Base-by-base conservation (phyloP, 2,113 vertebrate species). In the Nothobranchius kuhntae region DNA sequence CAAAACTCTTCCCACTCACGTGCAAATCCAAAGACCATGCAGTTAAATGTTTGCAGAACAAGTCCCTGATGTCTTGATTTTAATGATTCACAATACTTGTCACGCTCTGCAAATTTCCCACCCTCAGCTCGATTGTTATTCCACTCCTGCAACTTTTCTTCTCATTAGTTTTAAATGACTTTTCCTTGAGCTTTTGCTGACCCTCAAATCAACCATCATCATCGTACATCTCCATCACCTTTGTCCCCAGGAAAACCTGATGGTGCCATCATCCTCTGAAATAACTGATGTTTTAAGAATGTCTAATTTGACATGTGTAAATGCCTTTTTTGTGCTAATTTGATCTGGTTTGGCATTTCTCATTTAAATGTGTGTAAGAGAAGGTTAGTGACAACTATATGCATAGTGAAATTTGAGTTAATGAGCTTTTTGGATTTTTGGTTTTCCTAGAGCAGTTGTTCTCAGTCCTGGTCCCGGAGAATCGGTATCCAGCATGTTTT, bases 41-140 rank as follows among this genome's bases (percentile, higher is more conserved):
- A 48, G 56, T 79, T 78, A 65, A 61, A 55, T 65, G 57, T 44
- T 68, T 63, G 42, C 67, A 59, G 56, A 65, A 50, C 40, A 69
- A 54, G 65, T 83, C 73, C 60, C 67, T 65, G 67, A 71, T 77
- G 76, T 84, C 89, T 89, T 86, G 73, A 83, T 84, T 79, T 73
- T 54, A 73, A 63, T 84, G 73, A 81, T 84, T 86, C 68, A 68
- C 69, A 53, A 65, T 35, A 58, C 61, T 85, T 80, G 85, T 89
- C 86, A 86, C 75, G 2, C 86, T 72, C 51, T 62, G 60, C 65
- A 74, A 77, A 63, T 61, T 77, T 78, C 68, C 51, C 60, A 73
- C 67, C 63, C 62, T 14, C 55, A 3, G 58, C 62, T 76, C 82
- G 40, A 81, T 91, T 87, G 72, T 72, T 81, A 86, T 90, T 86